phyloP scores from a whole-genome alignment of 2,797 vertebrate genomes.

The Spheniscus humboldti region DNA sequence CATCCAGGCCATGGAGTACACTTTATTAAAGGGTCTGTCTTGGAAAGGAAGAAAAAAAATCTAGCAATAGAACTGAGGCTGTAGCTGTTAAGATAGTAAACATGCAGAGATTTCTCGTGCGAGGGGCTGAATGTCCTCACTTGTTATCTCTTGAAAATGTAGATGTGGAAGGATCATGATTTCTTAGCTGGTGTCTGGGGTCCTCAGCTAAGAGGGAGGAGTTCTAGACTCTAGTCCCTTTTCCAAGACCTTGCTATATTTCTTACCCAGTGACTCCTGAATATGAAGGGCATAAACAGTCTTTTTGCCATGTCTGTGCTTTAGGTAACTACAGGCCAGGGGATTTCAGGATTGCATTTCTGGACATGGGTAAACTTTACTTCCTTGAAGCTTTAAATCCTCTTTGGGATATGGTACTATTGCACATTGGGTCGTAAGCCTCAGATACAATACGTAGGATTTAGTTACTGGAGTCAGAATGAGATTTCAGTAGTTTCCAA shows the following conservation, averaged over 20 bases:
- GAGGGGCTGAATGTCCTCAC: not conserved
- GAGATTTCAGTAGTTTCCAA: not conserved
- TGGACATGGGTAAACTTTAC: not conserved
- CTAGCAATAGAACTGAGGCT: not conserved
- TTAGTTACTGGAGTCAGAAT: not conserved
- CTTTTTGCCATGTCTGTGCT: not conserved
- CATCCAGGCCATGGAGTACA: not conserved
- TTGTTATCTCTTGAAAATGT: not conserved
- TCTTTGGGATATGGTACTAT: not conserved
- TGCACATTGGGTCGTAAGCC: not conserved
- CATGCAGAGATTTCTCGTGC: not conserved
- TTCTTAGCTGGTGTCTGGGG: not conserved
- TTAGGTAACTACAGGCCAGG: not conserved
- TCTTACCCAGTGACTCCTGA: not conserved
- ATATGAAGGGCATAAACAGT: not conserved
- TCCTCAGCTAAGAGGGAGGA: not conserved
- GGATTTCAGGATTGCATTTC: not conserved
- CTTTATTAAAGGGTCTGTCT: not conserved
- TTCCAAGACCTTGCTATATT: not conserved
- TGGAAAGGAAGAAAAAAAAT: not conserved
- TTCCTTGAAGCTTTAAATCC: not conserved
- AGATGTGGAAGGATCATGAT: not conserved
- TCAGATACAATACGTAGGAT: not conserved
- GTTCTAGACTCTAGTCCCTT: not conserved
- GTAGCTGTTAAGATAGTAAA: not conserved